Evolutionary conservation across 2,888 invertebrate species (phyloP), one percentile per base, ranked within the genome.

Genomic region (Gasteruption jaculator): DNA sequence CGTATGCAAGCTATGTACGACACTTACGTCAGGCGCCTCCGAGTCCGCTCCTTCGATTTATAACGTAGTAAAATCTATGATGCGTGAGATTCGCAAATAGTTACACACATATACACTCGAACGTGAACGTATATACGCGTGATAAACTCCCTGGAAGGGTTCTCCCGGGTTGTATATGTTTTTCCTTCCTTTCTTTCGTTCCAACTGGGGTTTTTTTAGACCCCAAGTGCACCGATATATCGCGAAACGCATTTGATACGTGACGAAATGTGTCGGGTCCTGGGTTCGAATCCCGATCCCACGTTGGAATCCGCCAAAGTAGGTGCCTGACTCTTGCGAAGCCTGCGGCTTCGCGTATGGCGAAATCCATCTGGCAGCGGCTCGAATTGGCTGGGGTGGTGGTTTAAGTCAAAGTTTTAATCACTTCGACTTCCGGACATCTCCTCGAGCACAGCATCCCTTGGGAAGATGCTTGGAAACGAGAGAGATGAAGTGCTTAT

Each of bases 371-470:
- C n/a, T n/a, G n/a, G n/a, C n/a, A n/a, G n/a, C n/a, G n/a, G n/a
- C n/a, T n/a, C n/a, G n/a, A n/a, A n/a, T n/a, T n/a, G n/a, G n/a
- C n/a, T n/a, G n/a, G n/a, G n/a, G n/a, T n/a, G 50, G 46, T 56
- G 54, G 57, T 58, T 58, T 56, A 58, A 60, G 64, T 58, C 58
- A 53, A 66, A 66, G 64, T 66, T 66, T 65, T 65, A 65, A 66
- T 65, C 62, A 65, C 64, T 63, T 64, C 62, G 63, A 64, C 65
- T 63, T 54, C 45, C 47, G 56, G 52, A 52, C 56, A 56, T 60
- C 56, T 60, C 56, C 26, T 14, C 42, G 37, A 21, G 45, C 39
- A 36, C 36, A 21, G 12, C 43, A 40, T 48, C 39, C 40, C 40
- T 33, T 48, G 48, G 43, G 40, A 4, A 4, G 14, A 24, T 22